A percentile compares a stretch with the other conserved stretches of the same genome.
Evolutionary conservation across 23 tunicate species (phyloP).

Genomic region (Trididemnum clinides): DNA sequence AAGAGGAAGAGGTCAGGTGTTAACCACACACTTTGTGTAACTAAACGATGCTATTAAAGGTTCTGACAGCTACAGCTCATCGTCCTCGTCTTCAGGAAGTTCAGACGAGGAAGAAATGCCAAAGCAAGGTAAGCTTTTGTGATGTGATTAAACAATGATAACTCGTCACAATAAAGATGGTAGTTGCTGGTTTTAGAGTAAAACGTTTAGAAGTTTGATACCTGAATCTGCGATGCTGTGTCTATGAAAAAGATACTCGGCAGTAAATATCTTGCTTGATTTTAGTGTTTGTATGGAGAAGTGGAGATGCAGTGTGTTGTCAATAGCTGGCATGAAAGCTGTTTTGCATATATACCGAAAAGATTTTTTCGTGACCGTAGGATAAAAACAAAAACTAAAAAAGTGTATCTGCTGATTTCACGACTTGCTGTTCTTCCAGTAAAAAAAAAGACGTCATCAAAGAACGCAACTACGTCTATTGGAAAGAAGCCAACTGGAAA

Average conservation of each 20-base stretch:
- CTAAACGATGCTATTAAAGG: too few species aligned
- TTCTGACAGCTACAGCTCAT: slow-evolving; percentile 41
- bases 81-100: slow-evolving; percentile 49
- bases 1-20: too few species aligned
- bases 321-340: too few species aligned
- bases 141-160: not conserved
- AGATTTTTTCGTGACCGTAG: not conserved
- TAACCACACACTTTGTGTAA: too few species aligned
- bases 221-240: too few species aligned
- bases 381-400: not conserved
- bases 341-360: too few species aligned
- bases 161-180: too few species aligned
- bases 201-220: too few species aligned
- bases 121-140: not conserved
- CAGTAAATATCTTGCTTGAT: too few species aligned
- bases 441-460: not conserved
- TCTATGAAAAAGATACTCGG: too few species aligned
- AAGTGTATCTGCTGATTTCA: not conserved
- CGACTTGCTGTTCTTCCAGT: not conserved
- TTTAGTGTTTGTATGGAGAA: too few species aligned
- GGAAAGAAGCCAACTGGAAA: slow-evolving; percentile 17
- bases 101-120: slow-evolving; percentile 49
- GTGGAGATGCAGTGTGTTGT: not conserved
- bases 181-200: too few species aligned
- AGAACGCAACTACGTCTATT: not conserved